These are phyloP conservation scores for Gymnoscopelus braueri DNA, from an alignment of 2,797 vertebrate species.

Conservation along the genomic window DNA sequence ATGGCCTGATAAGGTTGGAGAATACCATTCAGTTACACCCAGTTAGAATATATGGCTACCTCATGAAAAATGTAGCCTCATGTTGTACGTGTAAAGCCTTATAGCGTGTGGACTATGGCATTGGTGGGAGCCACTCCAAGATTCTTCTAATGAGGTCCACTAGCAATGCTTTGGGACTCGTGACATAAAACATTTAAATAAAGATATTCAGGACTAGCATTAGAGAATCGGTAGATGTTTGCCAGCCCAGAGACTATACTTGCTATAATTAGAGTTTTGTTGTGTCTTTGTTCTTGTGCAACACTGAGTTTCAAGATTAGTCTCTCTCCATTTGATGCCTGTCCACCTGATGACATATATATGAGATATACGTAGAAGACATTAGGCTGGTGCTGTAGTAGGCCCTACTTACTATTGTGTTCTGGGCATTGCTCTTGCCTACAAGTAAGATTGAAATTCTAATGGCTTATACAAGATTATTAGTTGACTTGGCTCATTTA, in stretches of 20 bases:
- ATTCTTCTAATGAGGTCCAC: slow-evolving; percentile 22
- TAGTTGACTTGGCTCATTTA: no score
- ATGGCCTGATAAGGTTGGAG: slow-evolving; percentile 6
- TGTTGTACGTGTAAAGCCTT: slow-evolving; percentile 57
- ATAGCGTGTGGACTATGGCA: slow-evolving; percentile 41
- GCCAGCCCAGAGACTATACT: neutral
- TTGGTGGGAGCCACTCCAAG: slow-evolving; percentile 44
- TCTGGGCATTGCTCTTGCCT: no score
- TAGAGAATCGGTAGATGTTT: neutral
- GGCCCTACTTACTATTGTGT: no score
- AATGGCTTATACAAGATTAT: no score
- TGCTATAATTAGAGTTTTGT: neutral
- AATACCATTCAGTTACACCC: slow-evolving; percentile 32
- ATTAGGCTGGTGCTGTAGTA: no score
- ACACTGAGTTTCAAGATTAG: neutral
- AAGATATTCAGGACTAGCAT: neutral
- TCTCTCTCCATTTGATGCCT: slow-evolving; percentile 1
- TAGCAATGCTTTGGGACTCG: slow-evolving; percentile 39
- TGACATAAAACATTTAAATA: slow-evolving; percentile 21
- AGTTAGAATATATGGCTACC: slow-evolving; percentile 29
- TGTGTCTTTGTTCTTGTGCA: slow-evolving; percentile 2
- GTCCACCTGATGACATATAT: neutral
- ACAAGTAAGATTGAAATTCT: no score
- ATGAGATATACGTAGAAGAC: neutral
- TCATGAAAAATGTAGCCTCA: slow-evolving; percentile 61